phyloP scores from a whole-genome alignment of 2,888 invertebrate species.

The Lapara coniferarum region DNA sequence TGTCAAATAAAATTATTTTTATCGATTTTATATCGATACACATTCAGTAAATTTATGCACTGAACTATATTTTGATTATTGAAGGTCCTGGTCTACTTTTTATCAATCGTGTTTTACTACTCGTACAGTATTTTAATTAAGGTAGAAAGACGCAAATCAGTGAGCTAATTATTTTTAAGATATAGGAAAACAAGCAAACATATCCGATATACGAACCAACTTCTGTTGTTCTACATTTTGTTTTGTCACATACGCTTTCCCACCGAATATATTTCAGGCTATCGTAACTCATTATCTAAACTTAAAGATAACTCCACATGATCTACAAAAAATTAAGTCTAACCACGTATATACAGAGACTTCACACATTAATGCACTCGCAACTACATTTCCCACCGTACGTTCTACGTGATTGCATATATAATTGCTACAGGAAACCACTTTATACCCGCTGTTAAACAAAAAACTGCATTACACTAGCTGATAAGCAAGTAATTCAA shows the following conservation, averaged over 20 bases:
- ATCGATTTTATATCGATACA: constrained; percentile 7
- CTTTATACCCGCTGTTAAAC: constrained; percentile 1
- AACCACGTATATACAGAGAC: background rate
- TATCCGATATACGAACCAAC: too few species aligned
- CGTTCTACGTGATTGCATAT: constrained; percentile 34
- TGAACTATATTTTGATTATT: background rate
- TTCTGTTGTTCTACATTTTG: too few species aligned
- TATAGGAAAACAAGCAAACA: too few species aligned
- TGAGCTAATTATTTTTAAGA: too few species aligned
- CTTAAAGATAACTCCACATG: background rate
- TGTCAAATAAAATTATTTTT: constrained; percentile 5
- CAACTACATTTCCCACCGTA: constrained; percentile 33
- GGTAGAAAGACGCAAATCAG: too few species aligned
- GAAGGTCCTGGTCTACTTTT: constrained; percentile 2
- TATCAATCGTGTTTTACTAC: background rate
- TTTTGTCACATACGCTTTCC: too few species aligned
- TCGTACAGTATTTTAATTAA: too few species aligned
- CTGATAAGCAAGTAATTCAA: background rate
- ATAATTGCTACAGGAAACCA: constrained; percentile 17
- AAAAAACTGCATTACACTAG: constrained; percentile 11
- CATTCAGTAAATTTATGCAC: background rate
- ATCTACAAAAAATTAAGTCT: background rate
- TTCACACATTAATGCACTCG: constrained; percentile 1
- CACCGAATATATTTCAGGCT: too few species aligned
- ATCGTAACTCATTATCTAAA: too few species aligned